Evolutionary conservation across 2,888 invertebrate species (phyloP).

Genomic region (Nomada fucata): DNA sequence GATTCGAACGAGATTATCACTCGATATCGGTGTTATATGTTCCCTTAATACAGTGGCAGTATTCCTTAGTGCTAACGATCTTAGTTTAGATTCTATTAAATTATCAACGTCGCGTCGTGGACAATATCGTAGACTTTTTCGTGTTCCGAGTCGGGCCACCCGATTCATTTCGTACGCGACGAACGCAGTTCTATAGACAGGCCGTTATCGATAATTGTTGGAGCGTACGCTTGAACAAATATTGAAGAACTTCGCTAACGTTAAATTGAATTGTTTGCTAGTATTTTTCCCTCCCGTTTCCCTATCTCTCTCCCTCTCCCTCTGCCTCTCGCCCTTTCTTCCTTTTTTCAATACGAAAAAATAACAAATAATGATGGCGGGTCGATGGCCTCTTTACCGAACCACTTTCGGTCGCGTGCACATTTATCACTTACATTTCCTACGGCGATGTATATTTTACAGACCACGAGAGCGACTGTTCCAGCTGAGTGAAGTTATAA

Average conservation of each 20-base stretch:
- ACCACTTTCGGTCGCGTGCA: constrained; percentile 50
- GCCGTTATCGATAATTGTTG: neutral
- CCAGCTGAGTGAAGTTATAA: constrained; percentile 52
- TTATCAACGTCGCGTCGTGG: constrained; percentile 60
- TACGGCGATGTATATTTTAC: constrained; percentile 54
- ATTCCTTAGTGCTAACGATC: constrained; percentile 47
- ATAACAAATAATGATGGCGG: neutral
- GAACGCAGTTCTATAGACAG: constrained; percentile 15
- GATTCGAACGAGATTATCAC: constrained; percentile 31
- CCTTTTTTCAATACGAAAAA: neutral
- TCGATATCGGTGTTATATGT: constrained; percentile 31
- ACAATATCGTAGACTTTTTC: constrained; percentile 62
- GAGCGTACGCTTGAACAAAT: neutral
- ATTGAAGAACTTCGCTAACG: neutral
- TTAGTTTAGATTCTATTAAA: constrained; percentile 57
- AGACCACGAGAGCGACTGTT: constrained; percentile 52
- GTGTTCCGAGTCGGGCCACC: constrained; percentile 46
- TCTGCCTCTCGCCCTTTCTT: neutral
- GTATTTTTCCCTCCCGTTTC: neutral
- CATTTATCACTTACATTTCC: constrained; percentile 50
- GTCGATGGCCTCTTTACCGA: constrained; percentile 23
- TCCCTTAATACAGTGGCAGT: constrained; percentile 65
- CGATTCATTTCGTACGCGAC: constrained; percentile 16
- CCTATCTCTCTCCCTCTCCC: neutral
- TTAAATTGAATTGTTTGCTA: neutral